Evolutionary conservation across 2,888 invertebrate genomes (phyloP).

Genomic region (Drosophila nigritarsus): DNA sequence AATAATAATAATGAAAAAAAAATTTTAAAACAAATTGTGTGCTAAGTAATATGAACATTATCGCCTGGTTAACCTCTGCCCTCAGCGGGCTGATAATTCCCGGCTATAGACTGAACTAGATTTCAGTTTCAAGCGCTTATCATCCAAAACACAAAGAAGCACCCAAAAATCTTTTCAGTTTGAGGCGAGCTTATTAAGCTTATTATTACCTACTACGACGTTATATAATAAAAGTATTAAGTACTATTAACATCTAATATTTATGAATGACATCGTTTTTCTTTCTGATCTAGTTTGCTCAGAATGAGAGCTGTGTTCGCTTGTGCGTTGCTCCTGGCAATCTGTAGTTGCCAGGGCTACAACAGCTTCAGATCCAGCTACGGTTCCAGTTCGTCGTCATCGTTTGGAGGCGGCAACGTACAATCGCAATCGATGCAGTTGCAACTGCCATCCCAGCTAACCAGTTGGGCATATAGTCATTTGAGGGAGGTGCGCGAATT

Average conservation of each 20-base stretch:
- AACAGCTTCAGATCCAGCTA: constrained; percentile 58
- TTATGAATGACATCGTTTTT: constrained; percentile 65
- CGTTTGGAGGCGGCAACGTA: constrained; percentile 38
- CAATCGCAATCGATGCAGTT: constrained; percentile 27
- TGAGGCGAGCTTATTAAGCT: constrained; percentile 14
- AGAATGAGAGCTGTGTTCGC: constrained; percentile 76
- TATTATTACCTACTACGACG: constrained; percentile 8
- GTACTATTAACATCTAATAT: constrained; percentile 23
- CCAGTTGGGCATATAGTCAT: constrained; percentile 79
- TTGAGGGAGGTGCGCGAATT: constrained; percentile 79
- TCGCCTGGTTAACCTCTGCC: constrained; percentile 63
- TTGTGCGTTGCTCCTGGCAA: constrained; percentile 68
- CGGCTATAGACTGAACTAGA: constrained; percentile 64
- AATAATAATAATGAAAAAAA: constrained; percentile 14
- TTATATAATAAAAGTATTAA: not conserved
- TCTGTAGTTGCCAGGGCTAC: constrained; percentile 58
- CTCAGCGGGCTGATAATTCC: constrained; percentile 55
- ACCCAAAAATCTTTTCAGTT: constrained; percentile 32
- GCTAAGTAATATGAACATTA: constrained; percentile 39
- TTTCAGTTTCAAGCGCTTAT: constrained; percentile 56
- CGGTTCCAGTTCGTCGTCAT: constrained; percentile 58
- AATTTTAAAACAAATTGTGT: constrained; percentile 2
- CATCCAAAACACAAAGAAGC: constrained; percentile 25
- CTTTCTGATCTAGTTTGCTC: constrained; percentile 41
- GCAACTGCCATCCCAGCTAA: constrained; percentile 60